Conservation (phyloP, 2,113 vertebrate species). For the Mesoclemmys tuberculata region DNA sequence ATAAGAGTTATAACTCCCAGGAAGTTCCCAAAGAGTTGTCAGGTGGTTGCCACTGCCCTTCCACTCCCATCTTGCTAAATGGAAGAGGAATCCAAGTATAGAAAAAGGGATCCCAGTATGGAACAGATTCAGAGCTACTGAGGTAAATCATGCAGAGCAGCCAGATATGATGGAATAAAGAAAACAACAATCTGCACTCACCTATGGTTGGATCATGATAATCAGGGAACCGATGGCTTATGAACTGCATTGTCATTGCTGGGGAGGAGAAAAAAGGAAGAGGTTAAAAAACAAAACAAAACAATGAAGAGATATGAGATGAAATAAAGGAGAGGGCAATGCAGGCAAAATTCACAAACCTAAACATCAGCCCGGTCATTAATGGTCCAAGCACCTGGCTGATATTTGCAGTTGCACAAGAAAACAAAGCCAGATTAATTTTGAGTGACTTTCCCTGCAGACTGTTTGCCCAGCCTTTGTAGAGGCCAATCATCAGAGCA, state of each 20-base stretch:
- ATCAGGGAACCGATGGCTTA: slow-evolving; percentile 79
- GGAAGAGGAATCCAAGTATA: background rate
- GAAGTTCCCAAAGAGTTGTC: background rate
- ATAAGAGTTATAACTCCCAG: accelerated
- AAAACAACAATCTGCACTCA: slow-evolving; percentile 50
- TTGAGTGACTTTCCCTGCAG: background rate
- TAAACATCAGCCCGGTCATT: background rate
- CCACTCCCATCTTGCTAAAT: background rate
- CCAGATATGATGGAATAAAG: background rate
- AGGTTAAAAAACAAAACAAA: accelerated
- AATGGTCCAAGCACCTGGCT: accelerated
- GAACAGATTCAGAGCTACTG: background rate
- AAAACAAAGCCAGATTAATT: accelerated
- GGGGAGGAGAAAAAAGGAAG: background rate
- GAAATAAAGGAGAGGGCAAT: background rate
- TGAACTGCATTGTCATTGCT: slow-evolving; percentile 85
- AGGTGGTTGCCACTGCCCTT: background rate
- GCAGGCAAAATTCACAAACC: background rate
- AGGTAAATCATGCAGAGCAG: background rate
- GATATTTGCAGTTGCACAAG: background rate
- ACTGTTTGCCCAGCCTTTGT: background rate
- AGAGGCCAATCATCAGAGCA: background rate
- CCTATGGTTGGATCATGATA: slow-evolving; percentile 82
- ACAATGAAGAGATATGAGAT: background rate
- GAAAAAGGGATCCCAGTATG: background rate